These are phyloP conservation scores for Chelon auratus DNA, from an alignment of 2,797 vertebrate genomes.

Conservation along the genomic window DNA sequence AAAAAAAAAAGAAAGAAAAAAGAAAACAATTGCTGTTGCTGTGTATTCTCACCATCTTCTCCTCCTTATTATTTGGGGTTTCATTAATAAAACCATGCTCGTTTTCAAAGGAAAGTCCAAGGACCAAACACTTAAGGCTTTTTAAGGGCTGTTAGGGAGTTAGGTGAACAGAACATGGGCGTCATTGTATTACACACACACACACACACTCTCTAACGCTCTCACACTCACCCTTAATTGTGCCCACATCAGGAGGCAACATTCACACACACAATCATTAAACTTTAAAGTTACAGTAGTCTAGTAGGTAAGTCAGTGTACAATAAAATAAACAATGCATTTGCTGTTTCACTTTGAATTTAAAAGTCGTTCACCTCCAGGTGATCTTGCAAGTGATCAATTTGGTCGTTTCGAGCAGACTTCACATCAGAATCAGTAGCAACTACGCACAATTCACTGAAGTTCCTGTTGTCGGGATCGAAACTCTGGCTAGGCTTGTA, in stretches of 20 bases:
- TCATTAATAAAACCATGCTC: conserved; percentile 90
- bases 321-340: conserved; percentile 94
- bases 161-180: conserved; percentile 87
- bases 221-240: conserved; percentile 49
- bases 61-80: conserved; percentile 83
- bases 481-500: conserved; percentile 67
- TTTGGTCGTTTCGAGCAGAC: conserved; percentile 84
- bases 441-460: conserved; percentile 65
- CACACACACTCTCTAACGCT: conserved; percentile 15
- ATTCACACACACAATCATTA: conserved; percentile 90
- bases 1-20: conserved; percentile 27
- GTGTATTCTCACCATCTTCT: conserved; percentile 80
- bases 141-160: conserved; percentile 91
- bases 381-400: conserved; percentile 96
- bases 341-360: conserved; percentile 85
- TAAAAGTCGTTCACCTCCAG: conserved; percentile 84
- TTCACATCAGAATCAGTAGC: conserved; percentile 84
- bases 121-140: conserved; percentile 99
- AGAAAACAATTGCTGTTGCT: conserved; percentile 82
- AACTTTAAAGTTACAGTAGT: conserved; percentile 97
- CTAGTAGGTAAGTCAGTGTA: conserved; percentile 99
- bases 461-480: conserved; percentile 55
- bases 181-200: conserved; percentile 77
- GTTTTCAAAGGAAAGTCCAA: conserved; percentile 91
- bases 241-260: conserved; percentile 61